These are phyloP conservation scores for Danaus melanippus DNA, from an alignment of 1,140 invertebrate species.

Conservation along the genomic window DNA sequence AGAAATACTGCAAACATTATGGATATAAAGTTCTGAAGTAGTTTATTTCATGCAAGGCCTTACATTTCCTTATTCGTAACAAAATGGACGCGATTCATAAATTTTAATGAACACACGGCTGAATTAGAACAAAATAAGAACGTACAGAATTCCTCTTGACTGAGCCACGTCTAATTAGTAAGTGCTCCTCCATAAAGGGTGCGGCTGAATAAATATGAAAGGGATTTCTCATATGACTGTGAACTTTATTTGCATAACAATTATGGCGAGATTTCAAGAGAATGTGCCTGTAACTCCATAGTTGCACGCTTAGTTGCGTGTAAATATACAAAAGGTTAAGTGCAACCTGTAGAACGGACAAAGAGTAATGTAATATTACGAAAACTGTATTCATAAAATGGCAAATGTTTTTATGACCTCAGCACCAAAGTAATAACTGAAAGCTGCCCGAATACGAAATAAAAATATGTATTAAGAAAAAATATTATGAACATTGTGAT, in stretches of 20 bases:
- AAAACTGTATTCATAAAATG: too few relatives aligned
- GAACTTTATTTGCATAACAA: neutral
- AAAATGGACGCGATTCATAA: too few relatives aligned
- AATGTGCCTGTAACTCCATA: neutral
- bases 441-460: too few relatives aligned
- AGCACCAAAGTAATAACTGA: too few relatives aligned
- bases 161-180: conserved; percentile 15
- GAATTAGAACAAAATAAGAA: conserved; percentile 11
- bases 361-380: conserved; percentile 4
- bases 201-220: conserved; percentile 12
- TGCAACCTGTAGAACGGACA: conserved; percentile 10
- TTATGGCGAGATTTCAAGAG: neutral
- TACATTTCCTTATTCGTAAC: too few relatives aligned
- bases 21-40: too few relatives aligned
- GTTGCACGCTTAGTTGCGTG: conserved; percentile 8
- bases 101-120: conserved; percentile 12
- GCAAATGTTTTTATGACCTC: too few relatives aligned
- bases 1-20: too few relatives aligned
- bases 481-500: too few relatives aligned
- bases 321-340: conserved; percentile 4
- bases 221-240: neutral
- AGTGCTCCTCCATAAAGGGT: conserved; percentile 11
- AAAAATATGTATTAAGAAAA: too few relatives aligned
- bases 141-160: conserved; percentile 1
- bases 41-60: too few relatives aligned